Evolutionary conservation across 2,113 vertebrate genomes (phyloP).

Genomic region (Garra rufa): DNA sequence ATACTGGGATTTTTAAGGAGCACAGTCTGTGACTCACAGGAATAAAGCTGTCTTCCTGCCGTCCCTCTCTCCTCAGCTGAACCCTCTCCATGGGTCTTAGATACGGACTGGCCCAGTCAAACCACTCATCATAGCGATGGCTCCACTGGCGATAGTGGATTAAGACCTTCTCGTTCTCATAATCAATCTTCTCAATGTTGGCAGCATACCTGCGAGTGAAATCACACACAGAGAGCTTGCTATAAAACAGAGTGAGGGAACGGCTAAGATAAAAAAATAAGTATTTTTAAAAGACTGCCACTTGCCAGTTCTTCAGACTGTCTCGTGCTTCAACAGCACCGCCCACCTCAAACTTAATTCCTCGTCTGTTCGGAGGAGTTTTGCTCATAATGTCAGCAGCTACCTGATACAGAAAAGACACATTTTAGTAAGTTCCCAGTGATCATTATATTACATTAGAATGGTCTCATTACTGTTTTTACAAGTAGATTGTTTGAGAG

Average conservation of each 20-base stretch:
- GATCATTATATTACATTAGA: not conserved
- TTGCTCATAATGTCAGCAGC: slow-evolving; percentile 91
- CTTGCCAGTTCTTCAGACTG: slow-evolving; percentile 98
- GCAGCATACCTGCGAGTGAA: slow-evolving; percentile 87
- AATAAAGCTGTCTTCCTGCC: slow-evolving; percentile 82
- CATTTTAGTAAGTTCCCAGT: slow-evolving; percentile 4
- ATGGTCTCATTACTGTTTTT: not conserved
- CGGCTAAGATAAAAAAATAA: not conserved
- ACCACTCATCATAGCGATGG: slow-evolving; percentile 95
- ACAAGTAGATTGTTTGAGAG: not conserved
- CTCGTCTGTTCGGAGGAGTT: slow-evolving; percentile 97
- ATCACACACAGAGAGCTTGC: not conserved
- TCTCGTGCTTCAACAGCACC: slow-evolving; percentile 98
- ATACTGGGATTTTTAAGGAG: slow-evolving; percentile 80
- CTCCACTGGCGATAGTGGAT: slow-evolving; percentile 97
- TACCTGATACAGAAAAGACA: slow-evolving; percentile 51
- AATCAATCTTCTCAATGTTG: slow-evolving; percentile 94
- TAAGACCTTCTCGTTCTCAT: slow-evolving; percentile 89
- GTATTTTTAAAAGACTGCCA: slow-evolving; percentile 60
- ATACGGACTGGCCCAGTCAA: slow-evolving; percentile 92
- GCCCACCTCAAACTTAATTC: slow-evolving; percentile 98
- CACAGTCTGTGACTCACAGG: slow-evolving; percentile 91
- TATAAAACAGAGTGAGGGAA: slow-evolving; percentile 40
- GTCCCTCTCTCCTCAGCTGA: slow-evolving; percentile 89
- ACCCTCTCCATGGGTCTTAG: slow-evolving; percentile 92